Conservation (phyloP, 2,113 vertebrate species). For the Myiozetetes cayanensis region DNA sequence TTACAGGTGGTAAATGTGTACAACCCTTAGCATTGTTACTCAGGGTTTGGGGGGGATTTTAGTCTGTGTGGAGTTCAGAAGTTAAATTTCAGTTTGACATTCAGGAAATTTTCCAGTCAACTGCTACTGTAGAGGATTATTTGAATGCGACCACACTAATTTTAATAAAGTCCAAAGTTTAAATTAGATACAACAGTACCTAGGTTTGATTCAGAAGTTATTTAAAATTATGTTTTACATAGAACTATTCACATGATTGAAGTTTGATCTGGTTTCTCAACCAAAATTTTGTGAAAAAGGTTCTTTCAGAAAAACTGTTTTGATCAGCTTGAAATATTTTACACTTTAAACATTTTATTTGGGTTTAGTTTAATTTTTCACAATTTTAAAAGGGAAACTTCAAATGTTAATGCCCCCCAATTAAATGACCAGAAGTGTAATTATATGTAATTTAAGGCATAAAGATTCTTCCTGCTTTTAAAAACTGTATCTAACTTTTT, state of each 20-base stretch:
- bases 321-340: neutral
- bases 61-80: neutral
- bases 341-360: neutral
- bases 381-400: neutral
- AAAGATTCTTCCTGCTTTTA: neutral
- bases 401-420: accelerated
- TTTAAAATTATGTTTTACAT: neutral
- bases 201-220: neutral
- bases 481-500: neutral
- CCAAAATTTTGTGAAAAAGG: neutral
- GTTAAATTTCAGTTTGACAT: neutral
- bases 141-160: neutral
- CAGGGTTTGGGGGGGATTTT: neutral
- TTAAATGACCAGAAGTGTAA: neutral
- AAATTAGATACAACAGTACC: neutral
- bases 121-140: neutral
- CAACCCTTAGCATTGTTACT: neutral
- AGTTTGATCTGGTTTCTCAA: neutral
- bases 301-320: neutral
- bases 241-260: neutral
- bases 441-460: neutral
- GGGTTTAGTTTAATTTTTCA: neutral
- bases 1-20: too few species aligned
- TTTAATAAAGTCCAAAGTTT: constrained; percentile 18
- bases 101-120: constrained; percentile 15